Percentiles rank a stretch among this genome's conserved stretches.
Conservation (phyloP, 2,797 vertebrate genomes). For the Champsocephalus esox region DNA sequence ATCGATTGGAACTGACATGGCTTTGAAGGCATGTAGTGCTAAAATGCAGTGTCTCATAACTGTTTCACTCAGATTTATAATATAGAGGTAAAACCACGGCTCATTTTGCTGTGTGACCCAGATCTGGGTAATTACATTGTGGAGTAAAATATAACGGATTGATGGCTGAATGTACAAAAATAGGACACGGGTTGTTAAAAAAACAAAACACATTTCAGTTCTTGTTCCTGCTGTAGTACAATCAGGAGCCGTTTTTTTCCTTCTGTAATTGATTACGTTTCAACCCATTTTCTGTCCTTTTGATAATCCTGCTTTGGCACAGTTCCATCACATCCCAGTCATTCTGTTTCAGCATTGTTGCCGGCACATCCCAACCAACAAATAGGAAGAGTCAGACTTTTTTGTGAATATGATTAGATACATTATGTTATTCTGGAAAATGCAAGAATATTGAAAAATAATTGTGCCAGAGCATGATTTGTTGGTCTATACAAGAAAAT, state of each 20-base stretch:
- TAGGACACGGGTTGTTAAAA: conserved; percentile 16
- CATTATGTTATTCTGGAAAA: conserved; percentile 42
- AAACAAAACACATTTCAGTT: not conserved
- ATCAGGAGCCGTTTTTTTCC: conserved; percentile 30
- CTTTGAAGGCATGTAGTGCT: not conserved
- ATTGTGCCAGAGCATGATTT: conserved; percentile 63
- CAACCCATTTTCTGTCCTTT: conserved; percentile 58
- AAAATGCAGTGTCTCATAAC: not conserved
- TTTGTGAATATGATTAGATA: conserved; percentile 44
- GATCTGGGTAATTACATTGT: conserved; percentile 24
- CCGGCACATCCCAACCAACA: conserved; percentile 57
- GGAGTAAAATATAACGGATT: conserved; percentile 31
- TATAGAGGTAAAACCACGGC: not conserved
- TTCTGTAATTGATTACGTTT: conserved; percentile 67
- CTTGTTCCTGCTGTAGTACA: conserved; percentile 21
- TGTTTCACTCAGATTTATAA: not conserved
- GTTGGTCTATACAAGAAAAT: conserved; percentile 71
- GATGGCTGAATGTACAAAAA: conserved; percentile 24
- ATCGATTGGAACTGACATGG: not conserved
- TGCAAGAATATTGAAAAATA: conserved; percentile 49
- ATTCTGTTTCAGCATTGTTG: conserved; percentile 66
- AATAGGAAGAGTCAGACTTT: conserved; percentile 66
- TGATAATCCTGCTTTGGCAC: conserved; percentile 69
- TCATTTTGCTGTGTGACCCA: conserved; percentile 23
- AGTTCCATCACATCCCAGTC: conserved; percentile 55